phyloP scores from a whole-genome alignment of 2,888 invertebrate species.

The Eretmocerus hayati region DNA sequence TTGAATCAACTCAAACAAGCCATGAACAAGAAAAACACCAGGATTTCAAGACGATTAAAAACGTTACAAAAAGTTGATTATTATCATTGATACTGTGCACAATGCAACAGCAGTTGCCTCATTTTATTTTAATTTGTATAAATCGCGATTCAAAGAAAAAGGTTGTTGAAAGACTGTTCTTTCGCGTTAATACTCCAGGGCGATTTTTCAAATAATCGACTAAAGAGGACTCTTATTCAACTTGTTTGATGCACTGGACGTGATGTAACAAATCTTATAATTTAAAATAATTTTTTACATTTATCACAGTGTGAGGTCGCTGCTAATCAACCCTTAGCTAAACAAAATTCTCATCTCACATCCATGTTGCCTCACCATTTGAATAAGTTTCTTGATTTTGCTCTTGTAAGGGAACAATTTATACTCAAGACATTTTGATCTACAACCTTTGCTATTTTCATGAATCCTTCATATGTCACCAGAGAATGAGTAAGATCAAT shows the following conservation, averaged over 20 bases:
- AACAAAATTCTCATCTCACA: slow-evolving; percentile 18
- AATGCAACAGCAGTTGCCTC: too few species aligned
- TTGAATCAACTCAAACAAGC: too few species aligned
- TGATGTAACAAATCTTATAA: slow-evolving; percentile 39
- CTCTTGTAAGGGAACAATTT: slow-evolving; percentile 9
- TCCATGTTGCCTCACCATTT: slow-evolving; percentile 8
- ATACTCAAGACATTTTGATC: slow-evolving; percentile 5
- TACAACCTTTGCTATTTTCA: slow-evolving; percentile 7
- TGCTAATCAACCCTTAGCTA: slow-evolving; percentile 35
- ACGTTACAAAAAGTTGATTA: too few species aligned
- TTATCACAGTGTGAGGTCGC: slow-evolving; percentile 47
- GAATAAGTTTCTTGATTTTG: slow-evolving; percentile 13
- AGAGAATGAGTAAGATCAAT: slow-evolving; percentile 43
- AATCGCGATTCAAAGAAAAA: too few species aligned
- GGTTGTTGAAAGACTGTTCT: too few species aligned
- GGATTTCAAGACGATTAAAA: too few species aligned
- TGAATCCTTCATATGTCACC: slow-evolving; percentile 23
- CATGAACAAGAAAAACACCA: too few species aligned
- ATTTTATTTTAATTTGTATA: too few species aligned
- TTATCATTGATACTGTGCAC: too few species aligned
- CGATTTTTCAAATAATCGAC: too few species aligned
- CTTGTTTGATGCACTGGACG: slow-evolving; percentile 29
- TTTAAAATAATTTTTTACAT: slow-evolving; percentile 44
- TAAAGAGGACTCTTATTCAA: too few species aligned
- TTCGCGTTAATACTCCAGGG: too few species aligned